Evolutionary conservation across 2,113 vertebrate genomes (phyloP), one percentile per base, ranked within the genome.

Genomic region (Girardinichthys multiradiatus): DNA sequence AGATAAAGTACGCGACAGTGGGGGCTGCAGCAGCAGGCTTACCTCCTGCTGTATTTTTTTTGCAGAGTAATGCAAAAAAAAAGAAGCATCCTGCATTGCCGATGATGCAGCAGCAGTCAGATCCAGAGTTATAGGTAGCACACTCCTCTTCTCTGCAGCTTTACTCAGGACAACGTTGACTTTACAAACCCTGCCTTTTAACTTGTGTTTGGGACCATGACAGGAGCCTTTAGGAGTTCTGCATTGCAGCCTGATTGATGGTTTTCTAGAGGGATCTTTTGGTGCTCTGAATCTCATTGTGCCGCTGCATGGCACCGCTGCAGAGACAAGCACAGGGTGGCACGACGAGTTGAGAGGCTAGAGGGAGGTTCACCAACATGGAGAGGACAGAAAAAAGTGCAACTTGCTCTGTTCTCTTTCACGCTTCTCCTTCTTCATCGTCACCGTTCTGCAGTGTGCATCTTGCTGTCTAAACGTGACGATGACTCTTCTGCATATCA

Each of bases 21-120:
- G 85, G 85, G 76, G 79, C 83, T 85, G 85, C 77, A 35, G 71
- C 48, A 76, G 24, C 71, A 51, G 2, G 67, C 69, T 24, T 12
- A 42, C 11, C 30, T 68, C 60, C 19, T 67, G 26, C 67, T 66
- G 66, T 64, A 37, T 64, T 21, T 17, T 42, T 45, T 84, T 75
- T 84, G 77, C 86, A 70, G 67, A 80, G 70, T 83, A 83, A 86
- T 82, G 74, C 79, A 77, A 85, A 80, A 85, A 71, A 77, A 84
- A 80, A 86, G 67, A 51, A 60, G 62, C 8, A 7, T 79, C 45
- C 85, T 8, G 70, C 73, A 67, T 70, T 68, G 75, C 66, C 0
- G 24, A 48, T 19, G 42, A 68, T 79, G 70, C 82, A 69, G 69
- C 30, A 68, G 57, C 70, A 72, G 64, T 66, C 31, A 35, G 39